phyloP scores from a whole-genome alignment of 2,797 vertebrate genomes.

The Myotis vivesi region DNA sequence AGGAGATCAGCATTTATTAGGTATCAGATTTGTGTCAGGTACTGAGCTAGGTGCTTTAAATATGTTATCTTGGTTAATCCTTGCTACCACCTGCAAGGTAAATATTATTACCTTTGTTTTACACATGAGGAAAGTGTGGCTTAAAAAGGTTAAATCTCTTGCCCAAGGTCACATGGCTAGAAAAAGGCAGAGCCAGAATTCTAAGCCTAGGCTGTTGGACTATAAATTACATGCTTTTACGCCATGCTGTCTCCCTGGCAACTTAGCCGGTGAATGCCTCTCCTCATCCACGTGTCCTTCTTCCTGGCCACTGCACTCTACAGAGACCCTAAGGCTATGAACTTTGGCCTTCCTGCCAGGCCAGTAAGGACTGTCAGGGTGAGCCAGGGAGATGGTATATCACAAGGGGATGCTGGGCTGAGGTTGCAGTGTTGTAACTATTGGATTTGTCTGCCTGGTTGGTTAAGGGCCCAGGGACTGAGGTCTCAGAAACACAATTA shows the following conservation, averaged over 20 bases:
- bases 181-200: slow-evolving; percentile 14
- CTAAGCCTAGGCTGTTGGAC: background rate
- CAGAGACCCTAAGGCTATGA: background rate
- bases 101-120: slow-evolving; percentile 66
- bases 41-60: slow-evolving; percentile 62
- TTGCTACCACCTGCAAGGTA: slow-evolving; percentile 3
- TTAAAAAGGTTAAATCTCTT: slow-evolving; percentile 47
- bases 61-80: slow-evolving; percentile 56
- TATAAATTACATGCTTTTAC: background rate
- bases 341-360: slow-evolving; percentile 2
- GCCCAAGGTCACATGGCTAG: background rate
- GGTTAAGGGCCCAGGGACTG: slow-evolving; percentile 36
- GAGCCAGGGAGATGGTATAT: background rate
- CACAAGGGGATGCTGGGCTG: background rate
- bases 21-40: slow-evolving; percentile 67
- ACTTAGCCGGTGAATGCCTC: background rate
- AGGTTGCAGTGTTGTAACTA: slow-evolving; percentile 45
- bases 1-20: slow-evolving; percentile 60
- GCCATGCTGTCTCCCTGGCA: background rate
- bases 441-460: slow-evolving; percentile 56
- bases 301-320: background rate
- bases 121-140: slow-evolving; percentile 10
- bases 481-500: slow-evolving; percentile 70
- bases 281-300: background rate
- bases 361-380: background rate